phyloP scores from a whole-genome alignment of 2,113 vertebrate genomes.

The Nannospalax galili region DNA sequence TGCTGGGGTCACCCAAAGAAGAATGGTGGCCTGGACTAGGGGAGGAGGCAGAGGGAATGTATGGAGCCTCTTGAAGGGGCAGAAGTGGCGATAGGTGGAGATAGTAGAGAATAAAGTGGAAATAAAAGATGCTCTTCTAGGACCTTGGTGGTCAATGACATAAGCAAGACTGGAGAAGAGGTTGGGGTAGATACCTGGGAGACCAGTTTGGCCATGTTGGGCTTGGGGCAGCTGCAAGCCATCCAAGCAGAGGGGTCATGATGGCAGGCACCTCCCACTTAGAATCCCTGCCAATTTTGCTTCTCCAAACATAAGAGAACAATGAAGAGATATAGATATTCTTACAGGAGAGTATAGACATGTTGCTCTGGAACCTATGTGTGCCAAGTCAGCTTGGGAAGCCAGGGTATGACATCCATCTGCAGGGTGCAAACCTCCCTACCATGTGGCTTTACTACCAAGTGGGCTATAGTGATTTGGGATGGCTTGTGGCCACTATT shows the following conservation, averaged over 20 bases:
- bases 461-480: background rate
- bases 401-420: background rate
- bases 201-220: background rate
- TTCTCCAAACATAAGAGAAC: background rate
- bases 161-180: background rate
- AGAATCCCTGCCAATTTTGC: background rate
- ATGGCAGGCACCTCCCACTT: background rate
- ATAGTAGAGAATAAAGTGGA: background rate
- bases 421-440: fast-evolving
- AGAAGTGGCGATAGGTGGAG: background rate
- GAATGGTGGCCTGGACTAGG: background rate
- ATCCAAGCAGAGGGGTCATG: background rate
- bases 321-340: background rate
- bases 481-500: background rate
- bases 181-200: background rate
- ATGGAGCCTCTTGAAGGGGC: background rate
- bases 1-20: background rate
- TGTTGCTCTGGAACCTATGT: background rate
- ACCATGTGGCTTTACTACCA: background rate
- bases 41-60: background rate
- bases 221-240: background rate
- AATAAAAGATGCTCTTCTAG: background rate
- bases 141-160: background rate
- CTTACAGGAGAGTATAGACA: background rate
- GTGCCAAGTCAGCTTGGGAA: background rate